phyloP scores from a whole-genome alignment of 2,797 vertebrate species.

The Coreius guichenoti region DNA sequence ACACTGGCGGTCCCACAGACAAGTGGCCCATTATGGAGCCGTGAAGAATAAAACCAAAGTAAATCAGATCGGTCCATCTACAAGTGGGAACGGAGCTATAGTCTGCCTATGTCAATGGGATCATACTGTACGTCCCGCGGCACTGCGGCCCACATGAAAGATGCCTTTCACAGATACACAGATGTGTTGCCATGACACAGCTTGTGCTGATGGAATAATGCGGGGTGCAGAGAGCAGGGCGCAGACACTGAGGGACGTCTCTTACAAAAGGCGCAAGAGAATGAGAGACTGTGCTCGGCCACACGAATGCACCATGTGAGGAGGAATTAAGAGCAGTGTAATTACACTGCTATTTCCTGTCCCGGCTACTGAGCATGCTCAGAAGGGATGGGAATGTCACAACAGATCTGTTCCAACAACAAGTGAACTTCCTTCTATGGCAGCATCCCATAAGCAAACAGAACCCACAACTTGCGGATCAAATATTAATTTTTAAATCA shows the following conservation, averaged over 20 bases:
- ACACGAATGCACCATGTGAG: slow-evolving; percentile 36
- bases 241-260: slow-evolving; percentile 38
- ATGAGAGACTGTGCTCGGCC: slow-evolving; percentile 35
- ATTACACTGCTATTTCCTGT: slow-evolving; percentile 52
- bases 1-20: slow-evolving; percentile 49
- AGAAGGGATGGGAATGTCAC: background rate
- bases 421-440: background rate
- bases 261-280: slow-evolving; percentile 40
- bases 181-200: slow-evolving; percentile 81
- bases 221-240: slow-evolving; percentile 43
- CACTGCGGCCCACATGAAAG: slow-evolving; percentile 65
- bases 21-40: slow-evolving; percentile 58
- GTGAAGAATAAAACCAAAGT: slow-evolving; percentile 51
- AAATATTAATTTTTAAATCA: background rate
- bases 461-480: background rate
- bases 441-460: background rate
- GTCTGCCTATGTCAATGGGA: slow-evolving; percentile 46
- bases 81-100: slow-evolving; percentile 46
- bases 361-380: slow-evolving; percentile 22
- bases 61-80: slow-evolving; percentile 56
- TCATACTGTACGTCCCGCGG: slow-evolving; percentile 53
- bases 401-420: slow-evolving; percentile 7
- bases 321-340: slow-evolving; percentile 38
- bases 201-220: slow-evolving; percentile 57
- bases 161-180: slow-evolving; percentile 75